These are phyloP conservation scores for Takifugu bimaculatus DNA, from an alignment of 2,113 vertebrate genomes.

Conservation along the genomic window DNA sequence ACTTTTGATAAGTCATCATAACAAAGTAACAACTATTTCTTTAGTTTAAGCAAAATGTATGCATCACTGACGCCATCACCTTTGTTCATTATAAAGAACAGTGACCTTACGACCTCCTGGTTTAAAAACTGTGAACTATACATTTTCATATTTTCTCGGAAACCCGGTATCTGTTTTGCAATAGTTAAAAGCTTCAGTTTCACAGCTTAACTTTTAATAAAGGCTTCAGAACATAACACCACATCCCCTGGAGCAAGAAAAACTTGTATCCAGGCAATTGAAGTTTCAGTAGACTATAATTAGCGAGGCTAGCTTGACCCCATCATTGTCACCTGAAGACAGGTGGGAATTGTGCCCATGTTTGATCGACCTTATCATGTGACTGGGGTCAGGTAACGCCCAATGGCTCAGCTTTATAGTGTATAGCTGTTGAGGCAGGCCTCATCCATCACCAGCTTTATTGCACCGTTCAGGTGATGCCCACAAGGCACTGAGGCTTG, in stretches of 20 bases:
- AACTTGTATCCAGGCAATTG: slow-evolving; percentile 68
- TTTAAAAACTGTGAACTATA: neutral
- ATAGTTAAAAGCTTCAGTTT: slow-evolving; percentile 61
- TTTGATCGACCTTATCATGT: slow-evolving; percentile 77
- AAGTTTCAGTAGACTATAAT: slow-evolving; percentile 74
- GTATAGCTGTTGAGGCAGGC: slow-evolving; percentile 67
- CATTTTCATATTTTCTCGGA: slow-evolving; percentile 62
- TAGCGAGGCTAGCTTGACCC: slow-evolving; percentile 70
- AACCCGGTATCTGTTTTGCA: slow-evolving; percentile 76
- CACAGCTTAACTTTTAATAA: slow-evolving; percentile 67
- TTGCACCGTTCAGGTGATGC: slow-evolving; percentile 67
- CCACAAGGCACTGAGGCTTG: slow-evolving; percentile 54
- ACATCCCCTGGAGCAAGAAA: slow-evolving; percentile 51
- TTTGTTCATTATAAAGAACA: neutral
- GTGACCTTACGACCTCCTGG: neutral
- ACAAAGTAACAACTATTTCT: too few relatives aligned
- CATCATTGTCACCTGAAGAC: slow-evolving; percentile 75
- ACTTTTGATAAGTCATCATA: too few relatives aligned
- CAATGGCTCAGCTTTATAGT: slow-evolving; percentile 63
- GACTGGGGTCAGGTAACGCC: slow-evolving; percentile 78
- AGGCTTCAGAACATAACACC: slow-evolving; percentile 70
- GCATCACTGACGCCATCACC: too few relatives aligned
- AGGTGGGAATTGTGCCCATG: slow-evolving; percentile 76
- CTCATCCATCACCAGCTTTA: slow-evolving; percentile 78
- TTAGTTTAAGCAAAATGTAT: too few relatives aligned